Evolutionary conservation across 2,113 vertebrate species (phyloP), one percentile per base, ranked within the genome.

Genomic region (Vulpes ferrilata): DNA sequence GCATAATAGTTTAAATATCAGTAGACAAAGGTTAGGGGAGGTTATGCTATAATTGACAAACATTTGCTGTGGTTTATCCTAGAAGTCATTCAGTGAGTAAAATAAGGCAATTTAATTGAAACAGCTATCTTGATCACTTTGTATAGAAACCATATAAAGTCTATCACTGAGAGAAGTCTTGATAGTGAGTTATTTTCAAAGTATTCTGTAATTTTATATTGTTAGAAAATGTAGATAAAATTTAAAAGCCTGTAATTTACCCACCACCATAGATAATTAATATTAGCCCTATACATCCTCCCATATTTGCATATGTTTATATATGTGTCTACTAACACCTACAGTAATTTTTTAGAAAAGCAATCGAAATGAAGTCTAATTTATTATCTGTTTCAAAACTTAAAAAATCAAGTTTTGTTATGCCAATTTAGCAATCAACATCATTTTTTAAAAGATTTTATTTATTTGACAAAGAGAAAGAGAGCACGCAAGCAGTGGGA

Each of bases 51-150:
- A 65, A 91, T 1, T 81, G n/a, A 95, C 32, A 92, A 88, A 93
- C 0, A 80, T 74, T 90, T 88, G 55, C 60, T 92, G 59, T 67
- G 22, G 30, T 80, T 62, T 74, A 35, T 62, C 81, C 22, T n/a
- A 30, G 80, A 35, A 90, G 15, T 89, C 57, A 92, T 62, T 89
- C 57, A 81, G 5, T 15, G 76, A 67, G 74, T 65, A 90, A 96
- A 93, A 82, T 93, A 64, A 95, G 82, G 4, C 71, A 3, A 88
- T 84, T 91, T 81, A 79, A 88, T 35, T 65, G 13, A 80, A 88
- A 74, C 1, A 65, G 7, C 20, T 93, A 88, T 65, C 38, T 88
- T 57, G 12, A 88, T 88, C n/a, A 76, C 27, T 3, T 91, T 74
- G 13, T 78, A 65, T 13, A 84, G 55, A 79, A 88, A 48, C 8